These are phyloP conservation scores for Gryon sp. DNA, from an alignment of 1,140 invertebrate genomes.

Conservation along the genomic window DNA sequence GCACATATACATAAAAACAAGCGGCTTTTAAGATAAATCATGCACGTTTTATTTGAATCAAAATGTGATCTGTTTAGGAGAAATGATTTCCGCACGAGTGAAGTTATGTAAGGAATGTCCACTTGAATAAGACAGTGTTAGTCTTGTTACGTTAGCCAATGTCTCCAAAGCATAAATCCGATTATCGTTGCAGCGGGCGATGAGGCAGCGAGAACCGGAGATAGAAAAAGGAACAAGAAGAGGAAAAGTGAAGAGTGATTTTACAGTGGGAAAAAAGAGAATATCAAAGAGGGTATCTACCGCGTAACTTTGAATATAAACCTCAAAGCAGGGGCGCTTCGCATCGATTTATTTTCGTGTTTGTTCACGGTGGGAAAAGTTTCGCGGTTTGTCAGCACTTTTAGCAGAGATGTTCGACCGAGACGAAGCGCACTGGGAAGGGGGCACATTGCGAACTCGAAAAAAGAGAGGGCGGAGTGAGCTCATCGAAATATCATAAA, in stretches of 20 bases:
- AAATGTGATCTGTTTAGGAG: slow-evolving; percentile 45
- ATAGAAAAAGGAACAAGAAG: slow-evolving; percentile 41
- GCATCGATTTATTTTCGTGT: slow-evolving; percentile 78
- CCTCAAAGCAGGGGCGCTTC: slow-evolving; percentile 66
- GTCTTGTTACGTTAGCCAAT: slow-evolving; percentile 40
- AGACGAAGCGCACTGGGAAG: too few species aligned
- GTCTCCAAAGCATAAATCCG: slow-evolving; percentile 60
- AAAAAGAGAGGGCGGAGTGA: slow-evolving; percentile 35
- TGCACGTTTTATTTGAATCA: slow-evolving; percentile 49
- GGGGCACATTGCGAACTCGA: slow-evolving; percentile 26
- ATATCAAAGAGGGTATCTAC: slow-evolving; percentile 60
- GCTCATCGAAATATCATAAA: slow-evolving; percentile 76
- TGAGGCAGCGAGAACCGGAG: slow-evolving; percentile 37
- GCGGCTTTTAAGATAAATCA: slow-evolving; percentile 36
- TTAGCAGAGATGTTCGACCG: slow-evolving; percentile 62
- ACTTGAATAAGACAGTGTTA: slow-evolving; percentile 51
- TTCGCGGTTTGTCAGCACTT: slow-evolving; percentile 78
- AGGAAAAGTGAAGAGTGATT: slow-evolving; percentile 60
- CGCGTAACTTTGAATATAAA: slow-evolving; percentile 77
- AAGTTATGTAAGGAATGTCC: slow-evolving; percentile 56
- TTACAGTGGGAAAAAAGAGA: slow-evolving; percentile 60
- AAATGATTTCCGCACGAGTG: slow-evolving; percentile 49
- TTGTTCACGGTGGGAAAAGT: slow-evolving; percentile 77
- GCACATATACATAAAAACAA: background rate
- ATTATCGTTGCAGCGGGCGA: slow-evolving; percentile 57